Evolutionary conservation across 2,888 invertebrate genomes (phyloP), one percentile per base, ranked within the genome.

Genomic region (Perdita meconis): DNA sequence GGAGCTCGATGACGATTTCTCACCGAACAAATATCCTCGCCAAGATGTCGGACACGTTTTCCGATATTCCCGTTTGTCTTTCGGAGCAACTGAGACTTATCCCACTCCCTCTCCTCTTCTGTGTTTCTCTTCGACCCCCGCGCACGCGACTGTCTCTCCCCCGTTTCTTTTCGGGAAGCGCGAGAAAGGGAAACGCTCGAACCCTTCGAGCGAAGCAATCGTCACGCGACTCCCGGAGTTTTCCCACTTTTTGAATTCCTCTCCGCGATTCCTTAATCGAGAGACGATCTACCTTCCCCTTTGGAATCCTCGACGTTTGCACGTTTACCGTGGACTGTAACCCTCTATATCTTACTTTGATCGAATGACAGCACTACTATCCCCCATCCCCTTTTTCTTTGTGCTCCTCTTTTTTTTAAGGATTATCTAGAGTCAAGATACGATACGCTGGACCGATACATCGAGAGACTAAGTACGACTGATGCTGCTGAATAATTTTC

Each of bases 241-340:
- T 6, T 16, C 42, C 2, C n/a, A 26, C 10, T 50, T 47, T 53
- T 63, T 12, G n/a, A 22, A 38, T 34, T n/a, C 47, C 44, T 59
- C 50, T 19, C 26, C 26, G 50, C 65, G 69, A 69, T 69, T 19
- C 50, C 63, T 38, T 59, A 38, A 59, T 74, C 70, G 40, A 65
- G 50, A 64, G 60, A 63, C 36, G 71, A 78, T 78, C 74, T 78
- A 82, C 30, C 30, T 6, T 71, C 42, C 55, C 44, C 73, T 42
- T 26, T 61, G 22, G 38, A 42, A 53, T 55, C 68, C 47, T 66
- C 69, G 57, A 74, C 68, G 44, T 72, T 47, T 71, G 81, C 81
- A 81, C 81, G 69, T 81, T 73, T 71, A 55, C 26, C 80, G 61
- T 51, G 70, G 79, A 79, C 70, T 76, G 79, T 78, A 72, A 72